phyloP scores from a whole-genome alignment of 2,888 invertebrate species.

The Pristionchus fissidentatus region DNA sequence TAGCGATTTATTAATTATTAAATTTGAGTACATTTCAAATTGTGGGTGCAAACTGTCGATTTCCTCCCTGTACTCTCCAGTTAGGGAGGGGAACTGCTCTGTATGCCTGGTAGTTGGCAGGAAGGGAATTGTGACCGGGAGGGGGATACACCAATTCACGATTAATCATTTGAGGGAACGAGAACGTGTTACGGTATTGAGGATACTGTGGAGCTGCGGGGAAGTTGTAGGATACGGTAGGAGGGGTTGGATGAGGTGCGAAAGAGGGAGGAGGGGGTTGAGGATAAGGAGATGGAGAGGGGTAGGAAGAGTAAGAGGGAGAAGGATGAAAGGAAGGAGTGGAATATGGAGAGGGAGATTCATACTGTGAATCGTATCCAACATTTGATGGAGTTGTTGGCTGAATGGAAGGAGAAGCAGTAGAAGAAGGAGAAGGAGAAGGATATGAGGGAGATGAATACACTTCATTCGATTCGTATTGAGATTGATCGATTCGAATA shows the following conservation, averaged over 20 bases:
- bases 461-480: neutral
- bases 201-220: neutral
- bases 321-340: neutral
- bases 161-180: slow-evolving; percentile 37
- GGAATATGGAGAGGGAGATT: slow-evolving; percentile 12
- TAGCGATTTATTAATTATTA: neutral
- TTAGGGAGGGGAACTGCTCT: slow-evolving; percentile 23
- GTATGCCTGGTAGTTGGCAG: slow-evolving; percentile 24
- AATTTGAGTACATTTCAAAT: neutral
- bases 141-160: slow-evolving; percentile 37
- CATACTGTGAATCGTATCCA: slow-evolving; percentile 19
- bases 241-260: neutral
- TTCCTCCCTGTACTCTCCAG: slow-evolving; percentile 16
- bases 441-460: slow-evolving; percentile 12
- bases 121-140: slow-evolving; percentile 38
- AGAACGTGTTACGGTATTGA: slow-evolving; percentile 10
- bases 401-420: neutral
- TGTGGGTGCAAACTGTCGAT: neutral
- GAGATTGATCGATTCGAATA: slow-evolving; percentile 31
- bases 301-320: neutral
- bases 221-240: neutral
- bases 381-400: neutral
- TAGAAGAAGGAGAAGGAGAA: slow-evolving; percentile 29
- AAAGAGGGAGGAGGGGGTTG: neutral
- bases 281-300: neutral